Evolutionary conservation across 2,888 invertebrate species (phyloP), one percentile per base, ranked within the genome.

Genomic region (Autographa pulchrina): DNA sequence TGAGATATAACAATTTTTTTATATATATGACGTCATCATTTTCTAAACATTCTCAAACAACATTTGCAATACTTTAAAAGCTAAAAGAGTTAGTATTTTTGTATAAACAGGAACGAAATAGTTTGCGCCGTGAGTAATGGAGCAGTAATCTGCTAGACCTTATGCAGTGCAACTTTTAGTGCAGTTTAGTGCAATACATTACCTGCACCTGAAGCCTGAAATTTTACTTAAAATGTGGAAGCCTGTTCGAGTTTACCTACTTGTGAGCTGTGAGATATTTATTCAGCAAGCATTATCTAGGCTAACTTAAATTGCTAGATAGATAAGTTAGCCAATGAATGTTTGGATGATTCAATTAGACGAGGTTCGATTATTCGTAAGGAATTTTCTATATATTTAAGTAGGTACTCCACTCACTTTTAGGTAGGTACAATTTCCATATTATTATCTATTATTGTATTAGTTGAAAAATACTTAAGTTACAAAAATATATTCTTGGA

Each of bases 101-200:
- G 60, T 62, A 74, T 65, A 67, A 43, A 70, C 38, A 60, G 65
- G 69, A 62, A 13, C 56, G 35, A 32, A 52, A 41, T 8, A 35
- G 20, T 52, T 41, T 60, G 62, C 35, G 62, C 56, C 65, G 59
- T 70, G 70, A 65, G 70, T 74, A 70, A 77, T 74, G 74, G 66
- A 62, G n/a, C 64, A 16, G 67, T 78, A 70, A 74, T 74, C 70
- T 74, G 66, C 43, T 62, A 11, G 62, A 74, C 67, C 59, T 67
- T 74, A 70, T 79, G 70, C 70, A 79, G 14, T 18, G n/a, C 54
- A 79, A 18, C 68, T 74, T 75, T 70, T 61, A 64, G 9, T 52
- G 76, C 58, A 65, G 32, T 75, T 70, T 61, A 64, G 9, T 52
- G 76, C 58, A 65, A 38, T 70, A 68, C 54, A n/a, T 66, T 58